Conservation (phyloP, 2,797 vertebrate genomes). For the Otus scops region DNA sequence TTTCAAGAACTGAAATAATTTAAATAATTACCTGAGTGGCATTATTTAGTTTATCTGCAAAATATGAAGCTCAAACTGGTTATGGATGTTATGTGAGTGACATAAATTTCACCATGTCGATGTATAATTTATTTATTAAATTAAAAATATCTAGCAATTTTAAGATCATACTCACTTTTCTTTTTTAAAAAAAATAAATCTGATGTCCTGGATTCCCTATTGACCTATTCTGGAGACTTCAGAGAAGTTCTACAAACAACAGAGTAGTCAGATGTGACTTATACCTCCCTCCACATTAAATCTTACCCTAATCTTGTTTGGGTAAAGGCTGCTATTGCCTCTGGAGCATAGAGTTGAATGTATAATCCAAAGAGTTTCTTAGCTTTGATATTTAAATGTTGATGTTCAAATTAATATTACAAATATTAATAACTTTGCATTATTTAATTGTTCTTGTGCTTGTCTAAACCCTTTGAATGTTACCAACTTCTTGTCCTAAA, state of each 20-base stretch:
- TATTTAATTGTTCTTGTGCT: not conserved
- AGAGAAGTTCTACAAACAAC: not conserved
- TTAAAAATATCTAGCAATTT: not conserved
- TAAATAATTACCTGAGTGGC: not conserved
- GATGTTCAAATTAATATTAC: not conserved
- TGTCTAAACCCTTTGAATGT: not conserved
- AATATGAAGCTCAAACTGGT: not conserved
- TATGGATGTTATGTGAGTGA: not conserved
- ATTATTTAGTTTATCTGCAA: not conserved
- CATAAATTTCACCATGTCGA: not conserved
- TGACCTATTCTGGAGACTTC: not conserved
- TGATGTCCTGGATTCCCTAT: not conserved
- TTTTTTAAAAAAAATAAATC: not conserved
- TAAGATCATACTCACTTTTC: not conserved
- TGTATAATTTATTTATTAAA: not conserved
- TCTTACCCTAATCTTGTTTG: not conserved
- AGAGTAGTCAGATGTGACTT: not conserved
- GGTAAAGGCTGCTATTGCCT: not conserved
- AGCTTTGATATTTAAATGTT: not conserved
- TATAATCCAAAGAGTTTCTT: not conserved
- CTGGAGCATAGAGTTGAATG: not conserved
- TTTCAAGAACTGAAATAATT: slow-evolving; percentile 16
- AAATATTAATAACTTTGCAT: not conserved
- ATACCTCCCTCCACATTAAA: not conserved
- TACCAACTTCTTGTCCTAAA: not conserved